Evolutionary conservation across 2,888 invertebrate genomes (phyloP), one percentile per base, ranked within the genome.

Genomic region (Macrophya annulata): DNA sequence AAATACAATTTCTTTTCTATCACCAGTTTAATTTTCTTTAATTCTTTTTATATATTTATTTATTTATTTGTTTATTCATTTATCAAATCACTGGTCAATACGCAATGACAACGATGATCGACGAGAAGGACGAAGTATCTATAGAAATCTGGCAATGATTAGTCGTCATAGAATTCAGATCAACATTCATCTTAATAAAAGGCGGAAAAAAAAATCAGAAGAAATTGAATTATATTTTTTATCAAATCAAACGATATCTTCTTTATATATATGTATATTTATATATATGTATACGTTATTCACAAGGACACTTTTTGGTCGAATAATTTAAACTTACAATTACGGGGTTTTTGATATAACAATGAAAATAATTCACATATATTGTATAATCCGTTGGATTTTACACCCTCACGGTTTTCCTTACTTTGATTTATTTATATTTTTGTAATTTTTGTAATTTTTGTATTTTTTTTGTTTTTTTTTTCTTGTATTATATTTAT

Each of bases 261-360:
- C 15, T 43, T 1, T n/a, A 71, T 37, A 37, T 71, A 71, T 71
- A 1, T 71, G 37, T 10, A 71, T 68, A 59, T 59, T n/a, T 59
- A 21, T 68, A 37, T 37, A 37, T 71, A 0, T 31, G 17, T 40
- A 17, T 37, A 15, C n/a, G n/a, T 40, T 71, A 45, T 72, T 72
- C 74, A 45, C 74, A 77, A 77, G 55, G 77, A 77, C 77, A 77
- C 77, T 77, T 77, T 77, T 77, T 51, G 77, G 77, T 68, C 55
- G 51, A 37, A 77, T 4, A 51, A 37, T 37, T 71, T 31, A 77
- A 55, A 77, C 31, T 9, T 45, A 74, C 43, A 21, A 74, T 68
- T 74, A 74, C 21, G 74, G 74, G 74, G 31, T 1, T 31, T 31
- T 43, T 74, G 74, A 74, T 37, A 43, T 55, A 45, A 45, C 31